A percentile compares a stretch with the other conserved stretches of the same genome.
Evolutionary conservation across 2,888 invertebrate species (phyloP).

Genomic region (Cordilura impudica): DNA sequence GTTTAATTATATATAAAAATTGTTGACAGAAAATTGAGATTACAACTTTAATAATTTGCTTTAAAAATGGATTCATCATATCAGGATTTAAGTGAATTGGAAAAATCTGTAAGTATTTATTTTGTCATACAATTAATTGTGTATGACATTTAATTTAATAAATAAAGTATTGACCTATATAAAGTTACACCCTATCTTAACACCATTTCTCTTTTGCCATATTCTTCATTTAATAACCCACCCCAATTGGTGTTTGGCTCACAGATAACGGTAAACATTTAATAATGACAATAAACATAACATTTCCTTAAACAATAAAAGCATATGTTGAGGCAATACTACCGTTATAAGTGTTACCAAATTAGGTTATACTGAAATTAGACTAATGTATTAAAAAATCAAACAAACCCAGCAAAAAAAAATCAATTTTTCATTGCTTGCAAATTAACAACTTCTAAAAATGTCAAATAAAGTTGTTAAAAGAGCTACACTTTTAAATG

Average conservation of each 20-base stretch:
- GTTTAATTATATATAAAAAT: neutral
- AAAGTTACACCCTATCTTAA: slow-evolving; percentile 51
- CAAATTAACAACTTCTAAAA: too few species aligned
- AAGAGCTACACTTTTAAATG: too few species aligned
- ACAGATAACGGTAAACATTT: slow-evolving; percentile 41
- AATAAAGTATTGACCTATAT: slow-evolving; percentile 59
- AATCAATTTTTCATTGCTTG: too few species aligned
- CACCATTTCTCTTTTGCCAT: slow-evolving; percentile 5
- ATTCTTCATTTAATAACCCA: slow-evolving; percentile 4
- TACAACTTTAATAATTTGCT: neutral
- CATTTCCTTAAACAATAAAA: slow-evolving; percentile 27
- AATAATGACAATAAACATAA: slow-evolving; percentile 43
- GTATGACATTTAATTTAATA: slow-evolving; percentile 47
- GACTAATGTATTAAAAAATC: too few species aligned
- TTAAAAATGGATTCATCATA: slow-evolving; percentile 67
- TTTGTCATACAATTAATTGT: neutral
- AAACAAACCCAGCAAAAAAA: too few species aligned
- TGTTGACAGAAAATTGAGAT: neutral
- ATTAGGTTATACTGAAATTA: too few species aligned
- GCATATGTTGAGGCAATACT: neutral
- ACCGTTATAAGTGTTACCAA: slow-evolving; percentile 13
- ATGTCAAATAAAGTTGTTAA: too few species aligned
- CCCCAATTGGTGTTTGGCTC: neutral
- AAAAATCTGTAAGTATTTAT: slow-evolving; percentile 71
- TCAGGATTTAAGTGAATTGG: slow-evolving; percentile 73